Base-by-base conservation (phyloP, 1,140 invertebrate species). In the Drosophila saltans region DNA sequence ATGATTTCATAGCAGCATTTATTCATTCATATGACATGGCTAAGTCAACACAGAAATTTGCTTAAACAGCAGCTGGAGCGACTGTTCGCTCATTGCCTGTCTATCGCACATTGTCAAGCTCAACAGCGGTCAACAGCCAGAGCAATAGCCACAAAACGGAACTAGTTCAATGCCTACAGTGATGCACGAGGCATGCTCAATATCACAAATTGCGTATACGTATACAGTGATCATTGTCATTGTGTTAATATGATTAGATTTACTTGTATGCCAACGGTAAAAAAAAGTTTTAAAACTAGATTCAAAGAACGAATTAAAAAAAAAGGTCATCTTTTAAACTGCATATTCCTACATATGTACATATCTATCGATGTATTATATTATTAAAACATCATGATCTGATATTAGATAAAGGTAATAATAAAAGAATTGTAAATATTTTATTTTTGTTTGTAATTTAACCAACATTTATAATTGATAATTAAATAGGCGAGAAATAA, bases 131-230 rank as follows among this genome's bases (percentile, higher is more conserved):
- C 30, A 8, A 5, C 26, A 16, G 8, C 45, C 36, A 43, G 24
- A 16, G 55, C 52, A 60, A 43, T 39, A 24, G 26, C 72, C 24
- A 43, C 40, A 52, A 68, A 83, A 69, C 76, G 67, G 81, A 85
- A 84, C 81, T 85, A 80, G 81, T 84, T 84, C 81, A 84, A 85
- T 84, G 77, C 60, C 71, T 67, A 58, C 10, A 58, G 48, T 24
- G 39, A 40, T 65, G 40, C 7, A 55, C 56, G 30, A 45, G 43
- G 41, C 60, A 69, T 41, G 69, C 69, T 65, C 73, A 66, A 43
- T 52, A 40, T 58, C 56, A 58, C 30, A 60, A 39, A 58, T 33
- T 52, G 52, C 21, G 43, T 69, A 52, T 52, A 52, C 45, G 40
- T 24, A 55, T 55, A 77, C 73, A 77, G 74, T 77, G 40, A 0